Evolutionary conservation across 2,113 vertebrate genomes (phyloP).

Genomic region (Oenanthe oenanthe): DNA sequence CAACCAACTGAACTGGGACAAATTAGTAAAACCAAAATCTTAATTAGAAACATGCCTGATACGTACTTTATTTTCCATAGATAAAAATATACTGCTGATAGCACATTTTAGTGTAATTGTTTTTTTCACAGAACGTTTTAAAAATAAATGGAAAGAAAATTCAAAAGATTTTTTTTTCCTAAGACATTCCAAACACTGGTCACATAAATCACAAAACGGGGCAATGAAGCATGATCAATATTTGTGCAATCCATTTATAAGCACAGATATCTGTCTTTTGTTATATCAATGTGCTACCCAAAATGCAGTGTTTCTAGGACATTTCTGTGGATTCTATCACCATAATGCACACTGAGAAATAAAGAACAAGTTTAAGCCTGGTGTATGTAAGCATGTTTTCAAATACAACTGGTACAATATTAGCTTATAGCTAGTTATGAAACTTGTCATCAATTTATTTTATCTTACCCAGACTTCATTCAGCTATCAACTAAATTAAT

Average conservation of each 20-base stretch:
- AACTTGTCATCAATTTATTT: background rate
- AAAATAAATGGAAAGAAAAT: background rate
- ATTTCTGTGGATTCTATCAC: background rate
- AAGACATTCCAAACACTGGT: background rate
- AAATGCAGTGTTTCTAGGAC: background rate
- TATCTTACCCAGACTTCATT: background rate
- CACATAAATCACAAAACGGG: slow-evolving; percentile 2
- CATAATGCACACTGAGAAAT: background rate
- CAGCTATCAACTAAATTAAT: background rate
- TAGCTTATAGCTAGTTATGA: background rate
- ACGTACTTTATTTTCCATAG: background rate
- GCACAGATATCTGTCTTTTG: background rate
- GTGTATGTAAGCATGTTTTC: background rate
- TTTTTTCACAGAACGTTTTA: background rate
- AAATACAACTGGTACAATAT: background rate
- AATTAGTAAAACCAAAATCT: background rate
- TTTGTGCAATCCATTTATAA: background rate
- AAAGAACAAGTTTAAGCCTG: slow-evolving; percentile 13
- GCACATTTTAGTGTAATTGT: background rate
- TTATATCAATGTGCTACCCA: background rate
- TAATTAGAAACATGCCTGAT: background rate
- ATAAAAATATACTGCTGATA: background rate
- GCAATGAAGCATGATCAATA: background rate
- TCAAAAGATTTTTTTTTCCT: background rate
- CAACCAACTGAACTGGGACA: background rate